Base-by-base conservation (phyloP, 2,888 invertebrate genomes). In the Empis livida region DNA sequence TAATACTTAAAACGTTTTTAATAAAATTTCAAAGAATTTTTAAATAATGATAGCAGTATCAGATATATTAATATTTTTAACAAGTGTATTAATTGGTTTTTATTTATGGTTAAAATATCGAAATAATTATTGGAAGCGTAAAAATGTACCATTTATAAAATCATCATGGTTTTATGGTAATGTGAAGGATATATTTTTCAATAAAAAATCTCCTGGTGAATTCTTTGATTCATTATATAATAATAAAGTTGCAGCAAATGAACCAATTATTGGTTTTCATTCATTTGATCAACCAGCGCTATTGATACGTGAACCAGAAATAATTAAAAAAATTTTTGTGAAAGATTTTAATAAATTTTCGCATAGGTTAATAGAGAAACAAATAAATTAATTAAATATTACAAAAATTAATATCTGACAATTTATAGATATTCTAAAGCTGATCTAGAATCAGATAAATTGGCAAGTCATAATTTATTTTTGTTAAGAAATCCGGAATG, bases 301-400 rank as follows among this genome's bases (percentile, higher is more conserved):
- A n/a, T 16, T 74, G 4, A 52, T 70, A 11, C 65, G 71, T 2
- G 71, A 74, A 40, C 66, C 67, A 0, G 70, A 71, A n/a, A 47
- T 74, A 3, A 53, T 73, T 0, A 74, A 73, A 52, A 59, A 63
- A 0, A 52, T 74, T 2, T 47, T 74, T 15, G 63, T 74, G 3
- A 72, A 68, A 44, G 73, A 74, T 48, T 73, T 73, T 40, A 61
- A 65, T 50, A 61, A 59, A 11, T 74, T 73, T 51, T 49, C 59
- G 0, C 64, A 72, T 49, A 63, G 70, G 47, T 59, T 50, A n/a
- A n/a, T n/a, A 49, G 51, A 44, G 5, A 27, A 8, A 27, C 2
- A 27, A 27, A 27, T 4, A 2, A 27, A 27, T 6, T 8, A 27
- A 27, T 4, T 8, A 27, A 27, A 27, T 8, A 8, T 27, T 27